Evolutionary conservation across 2,113 vertebrate genomes (phyloP).

Genomic region (Myanophis thanlyinensis): DNA sequence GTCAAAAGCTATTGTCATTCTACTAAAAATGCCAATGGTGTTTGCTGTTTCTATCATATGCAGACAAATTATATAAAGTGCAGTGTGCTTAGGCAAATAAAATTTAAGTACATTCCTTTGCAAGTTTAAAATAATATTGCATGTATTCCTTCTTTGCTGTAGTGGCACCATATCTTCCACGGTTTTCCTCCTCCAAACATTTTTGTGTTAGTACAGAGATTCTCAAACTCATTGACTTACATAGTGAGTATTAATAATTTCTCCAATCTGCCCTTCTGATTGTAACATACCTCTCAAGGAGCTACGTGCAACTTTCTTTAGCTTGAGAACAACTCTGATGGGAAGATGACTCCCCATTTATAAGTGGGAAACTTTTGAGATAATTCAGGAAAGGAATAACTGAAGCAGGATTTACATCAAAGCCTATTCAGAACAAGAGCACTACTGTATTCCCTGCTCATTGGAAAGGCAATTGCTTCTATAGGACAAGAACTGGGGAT

Average conservation of each 20-base stretch:
- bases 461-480: neutral
- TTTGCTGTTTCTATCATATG: constrained; percentile 10
- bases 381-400: neutral
- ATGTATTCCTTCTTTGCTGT: constrained; percentile 1
- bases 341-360: neutral
- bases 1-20: neutral
- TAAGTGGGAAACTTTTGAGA: neutral
- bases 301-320: neutral
- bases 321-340: neutral
- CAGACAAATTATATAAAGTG: neutral
- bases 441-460: neutral
- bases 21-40: neutral
- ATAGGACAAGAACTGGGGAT: neutral
- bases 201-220: neutral
- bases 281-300: neutral
- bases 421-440: neutral
- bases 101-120: neutral
- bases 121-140: neutral
- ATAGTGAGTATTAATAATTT: neutral
- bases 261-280: neutral
- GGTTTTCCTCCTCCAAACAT: neutral
- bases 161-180: neutral
- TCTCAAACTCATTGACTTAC: neutral
- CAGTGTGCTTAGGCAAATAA: neutral
- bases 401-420: neutral